Base-by-base conservation (phyloP, 1,140 invertebrate genomes). In the Teleogryllus occipitalis region DNA sequence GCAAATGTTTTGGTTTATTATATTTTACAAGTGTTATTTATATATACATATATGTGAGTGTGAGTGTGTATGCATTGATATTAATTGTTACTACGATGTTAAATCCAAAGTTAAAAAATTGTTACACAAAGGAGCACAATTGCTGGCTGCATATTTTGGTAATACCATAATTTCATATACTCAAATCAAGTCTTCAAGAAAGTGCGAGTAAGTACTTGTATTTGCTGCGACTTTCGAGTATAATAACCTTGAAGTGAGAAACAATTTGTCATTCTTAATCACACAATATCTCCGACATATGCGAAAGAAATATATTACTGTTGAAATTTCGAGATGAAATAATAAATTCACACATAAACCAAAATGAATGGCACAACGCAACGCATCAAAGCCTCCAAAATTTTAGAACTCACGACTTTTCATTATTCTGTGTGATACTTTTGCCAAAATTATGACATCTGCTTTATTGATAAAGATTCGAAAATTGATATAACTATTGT, bases 21-120 rank as follows among this genome's bases (percentile, higher is more conserved):
- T 65, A 65, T 65, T 65, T 65, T 65, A 65, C 54, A 65, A 65
- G 54, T 65, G 54, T 65, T 65, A 65, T 65, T 65, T 65, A 65
- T 65, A 65, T 65, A 65, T 14, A 65, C 18, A 65, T 14, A 65
- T 14, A 65, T 65, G 54, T 65, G 54, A 65, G 54, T 65, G 54
- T 65, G 54, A 65, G 54, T 14, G 54, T 65, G 54, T 65, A 65
- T 65, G 54, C 54, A 65, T 65, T 65, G 54, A 65, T 65, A 18
- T 18, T 14, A 65, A 65, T 65, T 65, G 54, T 65, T 65, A 65
- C 18, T 65, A 18, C 7, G 18, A 65, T 65, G 54, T 65, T 65
- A 65, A 65, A 65, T 65, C 18, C 54, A 65, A 65, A 65, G 54
- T 65, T 39, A 39, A 39, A 65, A 65, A 65, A 65, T 65, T 65